Percentiles rank a stretch among this genome's conserved stretches.
These are phyloP conservation scores for Zophobas morio DNA, from an alignment of 1,140 invertebrate genomes.

Conservation along the genomic window DNA sequence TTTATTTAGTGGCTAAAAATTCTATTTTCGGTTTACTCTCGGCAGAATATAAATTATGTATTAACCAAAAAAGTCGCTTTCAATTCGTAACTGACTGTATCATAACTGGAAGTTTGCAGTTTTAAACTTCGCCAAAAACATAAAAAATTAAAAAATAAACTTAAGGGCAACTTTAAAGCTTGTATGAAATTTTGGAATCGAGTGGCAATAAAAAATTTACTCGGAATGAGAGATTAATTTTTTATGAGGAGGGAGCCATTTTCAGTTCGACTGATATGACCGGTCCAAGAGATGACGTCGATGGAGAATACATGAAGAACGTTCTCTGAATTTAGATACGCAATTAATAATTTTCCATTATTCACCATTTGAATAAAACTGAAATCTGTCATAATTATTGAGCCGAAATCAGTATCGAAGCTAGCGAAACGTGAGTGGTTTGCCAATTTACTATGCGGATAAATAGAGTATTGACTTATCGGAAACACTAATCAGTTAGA, in stretches of 20 bases:
- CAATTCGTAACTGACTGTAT: no score
- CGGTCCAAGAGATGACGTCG: not conserved
- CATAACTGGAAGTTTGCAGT: not conserved
- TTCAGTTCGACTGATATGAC: slow-evolving; percentile 28
- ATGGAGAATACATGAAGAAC: slow-evolving; percentile 31
- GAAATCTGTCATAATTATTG: slow-evolving; percentile 45
- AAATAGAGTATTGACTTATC: slow-evolving; percentile 44
- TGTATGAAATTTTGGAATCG: slow-evolving; percentile 37
- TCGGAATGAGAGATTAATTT: slow-evolving; percentile 32
- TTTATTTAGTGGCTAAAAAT: no score
- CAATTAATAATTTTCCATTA: slow-evolving; percentile 35
- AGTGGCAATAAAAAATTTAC: slow-evolving; percentile 23
- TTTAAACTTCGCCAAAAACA: not conserved
- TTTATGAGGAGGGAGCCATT: slow-evolving; percentile 9
- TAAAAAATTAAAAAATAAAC: slow-evolving; percentile 1
- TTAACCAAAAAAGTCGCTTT: no score
- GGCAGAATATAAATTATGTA: no score
- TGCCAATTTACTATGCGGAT: slow-evolving; percentile 43
- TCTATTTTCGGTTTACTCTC: no score
- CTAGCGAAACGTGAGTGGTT: slow-evolving; percentile 37
- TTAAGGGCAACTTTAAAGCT: slow-evolving; percentile 10
- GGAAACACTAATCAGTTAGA: slow-evolving; percentile 45
- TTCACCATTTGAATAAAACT: slow-evolving; percentile 38
- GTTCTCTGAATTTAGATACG: slow-evolving; percentile 7
- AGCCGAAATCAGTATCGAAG: slow-evolving; percentile 28